Evolutionary conservation across 2,113 vertebrate genomes (phyloP).

Genomic region (Rattus rattus): DNA sequence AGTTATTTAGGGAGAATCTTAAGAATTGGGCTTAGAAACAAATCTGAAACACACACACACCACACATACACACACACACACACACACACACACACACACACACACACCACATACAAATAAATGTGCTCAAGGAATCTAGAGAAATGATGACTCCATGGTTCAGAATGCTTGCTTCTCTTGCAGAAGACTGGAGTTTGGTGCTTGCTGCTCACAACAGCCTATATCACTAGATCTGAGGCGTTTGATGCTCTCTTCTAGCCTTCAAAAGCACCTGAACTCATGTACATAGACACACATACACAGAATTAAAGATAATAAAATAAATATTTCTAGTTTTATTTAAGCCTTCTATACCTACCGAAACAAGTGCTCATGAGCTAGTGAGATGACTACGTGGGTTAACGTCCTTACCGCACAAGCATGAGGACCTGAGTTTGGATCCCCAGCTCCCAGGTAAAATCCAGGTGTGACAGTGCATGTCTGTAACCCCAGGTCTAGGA

Average conservation of each 20-base stretch:
- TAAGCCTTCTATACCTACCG: background rate
- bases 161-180: background rate
- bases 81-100: background rate
- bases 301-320: background rate
- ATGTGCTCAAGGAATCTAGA: background rate
- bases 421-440: too few species aligned
- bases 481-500: background rate
- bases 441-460: background rate
- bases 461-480: background rate
- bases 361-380: background rate
- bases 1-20: background rate
- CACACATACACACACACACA: background rate
- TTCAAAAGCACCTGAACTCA: background rate
- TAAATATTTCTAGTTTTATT: background rate
- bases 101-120: background rate
- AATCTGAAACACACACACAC: conserved; percentile 6
- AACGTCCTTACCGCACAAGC: background rate
- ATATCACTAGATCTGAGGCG: too few species aligned
- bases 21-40: background rate
- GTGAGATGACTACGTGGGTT: too few species aligned
- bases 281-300: background rate
- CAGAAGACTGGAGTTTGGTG: background rate
- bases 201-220: background rate
- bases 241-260: background rate
- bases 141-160: background rate